Evolutionary conservation across 92 coral and sea anemone genomes (phyloP).

Genomic region (Zoanthus solanderi): DNA sequence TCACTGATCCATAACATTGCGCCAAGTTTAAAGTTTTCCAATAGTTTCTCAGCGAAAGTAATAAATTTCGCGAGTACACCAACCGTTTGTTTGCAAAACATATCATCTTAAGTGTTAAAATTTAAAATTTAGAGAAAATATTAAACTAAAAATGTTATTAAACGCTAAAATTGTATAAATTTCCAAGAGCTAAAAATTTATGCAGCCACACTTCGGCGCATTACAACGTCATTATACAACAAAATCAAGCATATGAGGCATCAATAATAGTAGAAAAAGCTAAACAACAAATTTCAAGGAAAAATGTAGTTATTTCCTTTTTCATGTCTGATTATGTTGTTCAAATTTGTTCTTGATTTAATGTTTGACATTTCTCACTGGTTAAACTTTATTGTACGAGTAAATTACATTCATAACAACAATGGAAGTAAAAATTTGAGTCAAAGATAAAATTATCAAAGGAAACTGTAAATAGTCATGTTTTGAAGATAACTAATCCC

Average conservation of each 20-base stretch:
- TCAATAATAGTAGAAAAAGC: neutral
- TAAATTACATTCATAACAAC: neutral
- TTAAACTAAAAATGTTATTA: too few species aligned
- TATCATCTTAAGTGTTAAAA: too few species aligned
- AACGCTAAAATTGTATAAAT: too few species aligned
- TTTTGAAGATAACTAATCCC: neutral
- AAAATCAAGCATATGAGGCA: constrained; percentile 1
- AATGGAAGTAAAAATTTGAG: neutral
- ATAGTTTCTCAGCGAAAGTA: too few species aligned
- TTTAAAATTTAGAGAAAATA: too few species aligned
- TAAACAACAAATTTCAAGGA: constrained; percentile 4
- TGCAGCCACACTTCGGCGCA: too few species aligned
- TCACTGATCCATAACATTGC: too few species aligned
- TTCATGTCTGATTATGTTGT: constrained; percentile 10
- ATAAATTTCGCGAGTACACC: too few species aligned
- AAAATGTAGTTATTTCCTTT: neutral
- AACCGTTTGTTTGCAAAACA: too few species aligned
- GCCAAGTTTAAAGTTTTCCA: too few species aligned
- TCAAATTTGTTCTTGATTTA: constrained; percentile 5
- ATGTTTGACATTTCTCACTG: neutral
- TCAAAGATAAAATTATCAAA: neutral
- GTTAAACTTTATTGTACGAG: neutral
- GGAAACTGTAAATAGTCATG: constrained; percentile 1
- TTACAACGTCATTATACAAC: neutral
- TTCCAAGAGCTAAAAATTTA: too few species aligned